These are phyloP conservation scores for Helicolenus hilgendorfi DNA, from an alignment of 2,797 vertebrate genomes.

Conservation along the genomic window DNA sequence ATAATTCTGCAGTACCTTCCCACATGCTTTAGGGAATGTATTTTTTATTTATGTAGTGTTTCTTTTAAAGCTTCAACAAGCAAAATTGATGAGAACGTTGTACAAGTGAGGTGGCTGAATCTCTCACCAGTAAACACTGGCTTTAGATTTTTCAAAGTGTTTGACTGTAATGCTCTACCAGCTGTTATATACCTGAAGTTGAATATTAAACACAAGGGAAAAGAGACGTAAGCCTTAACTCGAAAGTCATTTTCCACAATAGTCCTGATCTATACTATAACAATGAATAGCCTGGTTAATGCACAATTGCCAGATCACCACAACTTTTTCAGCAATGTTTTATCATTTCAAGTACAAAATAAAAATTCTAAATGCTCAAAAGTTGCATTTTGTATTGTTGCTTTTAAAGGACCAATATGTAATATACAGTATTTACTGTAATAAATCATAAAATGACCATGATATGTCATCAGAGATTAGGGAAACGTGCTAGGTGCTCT, in stretches of 20 bases:
- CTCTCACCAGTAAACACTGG: neutral
- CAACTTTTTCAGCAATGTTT: neutral
- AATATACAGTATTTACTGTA: no score
- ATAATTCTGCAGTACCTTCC: constrained; percentile 32
- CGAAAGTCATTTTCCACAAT: neutral
- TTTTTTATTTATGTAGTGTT: constrained; percentile 37
- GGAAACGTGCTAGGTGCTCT: no score
- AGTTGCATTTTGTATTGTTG: neutral
- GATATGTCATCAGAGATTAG: no score
- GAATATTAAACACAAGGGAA: constrained; percentile 26
- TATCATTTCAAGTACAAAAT: constrained; percentile 23
- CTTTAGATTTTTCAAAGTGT: neutral
- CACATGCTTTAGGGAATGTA: constrained; percentile 1
- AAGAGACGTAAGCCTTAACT: neutral
- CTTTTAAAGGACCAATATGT: neutral
- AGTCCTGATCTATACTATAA: neutral
- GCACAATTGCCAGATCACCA: neutral
- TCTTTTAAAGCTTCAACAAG: constrained; percentile 23
- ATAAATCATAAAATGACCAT: no score
- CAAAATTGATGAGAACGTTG: neutral
- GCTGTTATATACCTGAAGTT: constrained; percentile 14
- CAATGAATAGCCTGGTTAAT: neutral
- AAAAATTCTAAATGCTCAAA: constrained; percentile 28
- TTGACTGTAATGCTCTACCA: constrained; percentile 3
- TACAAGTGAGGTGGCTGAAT: neutral